Evolutionary conservation across 2,888 invertebrate genomes (phyloP), one percentile per base, ranked within the genome.

Genomic region (Xylophagus ater): DNA sequence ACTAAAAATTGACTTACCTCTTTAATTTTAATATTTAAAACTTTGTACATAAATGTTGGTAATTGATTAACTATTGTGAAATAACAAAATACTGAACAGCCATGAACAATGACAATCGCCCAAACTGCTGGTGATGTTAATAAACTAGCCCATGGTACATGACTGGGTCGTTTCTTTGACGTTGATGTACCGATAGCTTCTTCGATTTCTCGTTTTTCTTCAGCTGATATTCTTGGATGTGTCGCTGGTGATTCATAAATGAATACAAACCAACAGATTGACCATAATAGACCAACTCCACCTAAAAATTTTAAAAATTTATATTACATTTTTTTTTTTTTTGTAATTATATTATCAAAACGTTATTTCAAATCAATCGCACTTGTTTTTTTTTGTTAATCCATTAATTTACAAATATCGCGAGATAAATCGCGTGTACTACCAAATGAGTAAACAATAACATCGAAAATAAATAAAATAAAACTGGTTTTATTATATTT

Each of bases 41-140:
- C 82, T 54, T 78, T 74, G 60, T 85, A 79, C 76, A 87, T 82
- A 61, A 83, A 89, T 2, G 82, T 84, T 5, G 89, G 89, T 53
- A 89, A 69, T 55, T 88, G 87, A 65, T 87, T 84, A 49, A 88
- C 78, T 21, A 89, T 81, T 9, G 85, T 87, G 65, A 87, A 88
- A 67, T 86, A 88, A 0, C 87, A 83, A 66, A 86, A 89, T 33
- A 88, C 86, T 5, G 85, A 85, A 40, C 83, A 77, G 0, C 76
- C 82, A 56, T 88, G 87, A 0, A 84, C 83, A 41, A 88, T 62
- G 47, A 88, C 74, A 56, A 88, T 85, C 10, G 87, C 85, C 86
- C 86, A 88, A 4, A 88, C 87, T 0, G 86, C 81, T 0, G 71
- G 55, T 0, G 86, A 84, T 2, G 72, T 68, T 28, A 87, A 58